Evolutionary conservation across 30 jellyfish, hydroid and myxozoan species (phyloP).

Genomic region (Phacellophora camtschatica): DNA sequence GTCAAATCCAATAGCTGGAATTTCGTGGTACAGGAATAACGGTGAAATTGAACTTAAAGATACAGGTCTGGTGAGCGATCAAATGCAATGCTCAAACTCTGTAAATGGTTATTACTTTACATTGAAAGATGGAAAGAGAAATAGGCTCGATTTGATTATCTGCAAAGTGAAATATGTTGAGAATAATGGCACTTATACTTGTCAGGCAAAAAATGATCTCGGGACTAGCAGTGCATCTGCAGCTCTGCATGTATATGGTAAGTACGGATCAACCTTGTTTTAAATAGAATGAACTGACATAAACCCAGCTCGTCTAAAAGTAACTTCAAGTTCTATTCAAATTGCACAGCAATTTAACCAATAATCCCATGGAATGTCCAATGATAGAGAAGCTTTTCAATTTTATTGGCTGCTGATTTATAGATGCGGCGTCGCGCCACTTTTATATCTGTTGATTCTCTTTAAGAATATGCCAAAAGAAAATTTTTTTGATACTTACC

Average conservation of each 20-base stretch:
- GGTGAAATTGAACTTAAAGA: neutral
- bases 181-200: slow-evolving; percentile 71
- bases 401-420: no score
- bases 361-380: no score
- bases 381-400: no score
- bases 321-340: no score
- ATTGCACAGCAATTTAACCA: no score
- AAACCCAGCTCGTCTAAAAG: no score
- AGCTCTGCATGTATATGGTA: slow-evolving; percentile 55
- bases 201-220: slow-evolving; percentile 58
- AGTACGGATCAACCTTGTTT: no score
- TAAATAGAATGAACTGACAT: no score
- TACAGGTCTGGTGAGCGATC: neutral
- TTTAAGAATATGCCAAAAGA: no score
- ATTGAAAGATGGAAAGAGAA: slow-evolving; percentile 8
- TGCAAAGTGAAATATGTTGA: slow-evolving; percentile 53
- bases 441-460: no score
- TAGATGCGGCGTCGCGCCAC: no score
- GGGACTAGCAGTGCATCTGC: slow-evolving; percentile 41
- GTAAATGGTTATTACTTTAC: slow-evolving; percentile 67
- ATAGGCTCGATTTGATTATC: slow-evolving; percentile 36
- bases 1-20: slow-evolving; percentile 74
- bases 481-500: no score
- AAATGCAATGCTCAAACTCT: slow-evolving; percentile 55
- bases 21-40: slow-evolving; percentile 73